Evolutionary conservation across 2,797 vertebrate species (phyloP).

Genomic region (Hemibagrus guttatus): DNA sequence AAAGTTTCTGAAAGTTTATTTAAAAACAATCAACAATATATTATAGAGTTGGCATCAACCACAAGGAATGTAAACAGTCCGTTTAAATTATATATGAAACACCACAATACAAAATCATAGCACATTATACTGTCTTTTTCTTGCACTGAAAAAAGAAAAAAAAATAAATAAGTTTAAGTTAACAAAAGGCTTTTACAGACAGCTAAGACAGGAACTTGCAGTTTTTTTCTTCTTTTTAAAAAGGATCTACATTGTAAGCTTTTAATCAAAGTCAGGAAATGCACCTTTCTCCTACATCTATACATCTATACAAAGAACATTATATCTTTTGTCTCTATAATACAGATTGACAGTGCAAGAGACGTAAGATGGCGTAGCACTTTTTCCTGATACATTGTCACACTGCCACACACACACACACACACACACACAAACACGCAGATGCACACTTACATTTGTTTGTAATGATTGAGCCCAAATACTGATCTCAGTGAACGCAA

Average conservation of each 20-base stretch:
- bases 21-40: conserved; percentile 73
- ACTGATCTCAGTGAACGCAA: conserved; percentile 33
- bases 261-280: conserved; percentile 19
- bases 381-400: conserved; percentile 54
- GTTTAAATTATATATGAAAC: conserved; percentile 76
- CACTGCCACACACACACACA: conserved; percentile 39
- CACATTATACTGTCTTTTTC: conserved; percentile 67
- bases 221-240: conserved; percentile 15
- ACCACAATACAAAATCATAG: conserved; percentile 63
- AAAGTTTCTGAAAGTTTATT: conserved; percentile 69
- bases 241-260: conserved; percentile 34
- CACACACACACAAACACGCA: neutral
- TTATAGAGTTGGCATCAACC: conserved; percentile 72
- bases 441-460: conserved; percentile 6
- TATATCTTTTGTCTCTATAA: conserved; percentile 41
- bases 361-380: conserved; percentile 37
- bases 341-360: conserved; percentile 55
- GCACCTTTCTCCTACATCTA: conserved; percentile 2
- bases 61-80: conserved; percentile 76
- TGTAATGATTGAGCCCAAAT: conserved; percentile 47
- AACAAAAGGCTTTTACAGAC: conserved; percentile 67
- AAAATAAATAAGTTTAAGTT: conserved; percentile 81
- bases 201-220: conserved; percentile 50
- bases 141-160: conserved; percentile 64
- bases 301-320: conserved; percentile 35